Evolutionary conservation across 2,888 invertebrate species (phyloP), one percentile per base, ranked within the genome.

Genomic region (Drosophila melanocephala): DNA sequence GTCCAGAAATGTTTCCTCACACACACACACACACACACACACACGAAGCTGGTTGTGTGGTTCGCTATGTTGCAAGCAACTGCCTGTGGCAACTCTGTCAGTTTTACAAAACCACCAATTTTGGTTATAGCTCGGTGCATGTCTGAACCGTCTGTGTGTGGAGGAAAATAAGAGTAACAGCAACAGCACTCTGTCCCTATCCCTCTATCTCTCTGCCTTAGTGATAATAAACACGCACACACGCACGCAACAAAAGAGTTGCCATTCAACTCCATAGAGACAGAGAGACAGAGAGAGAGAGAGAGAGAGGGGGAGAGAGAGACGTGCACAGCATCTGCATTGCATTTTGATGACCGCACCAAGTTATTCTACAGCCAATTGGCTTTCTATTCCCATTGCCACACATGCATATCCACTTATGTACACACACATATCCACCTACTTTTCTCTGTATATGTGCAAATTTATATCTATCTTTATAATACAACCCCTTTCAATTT

Each of bases 41-140:
- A 51, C 42, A 59, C 39, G 26, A 57, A 33, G 52, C 64, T 53
- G 58, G 32, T 16, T 59, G 58, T 47, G 50, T 59, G 66, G 58
- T 62, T 72, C 42, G 64, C 68, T 42, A 53, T 52, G 71, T 57
- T 60, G 68, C 75, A 72, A 64, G 77, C 76, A 77, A 79, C 71
- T 65, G 72, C 75, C 73, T 84, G 70, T 73, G 80, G 76, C 79
- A 70, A 76, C 78, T 81, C 76, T 81, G 68, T 71, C 81, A 81
- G 83, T 83, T 87, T 83, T 86, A 84, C 86, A 84, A 87, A 86
- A 84, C 87, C 88, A 87, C 88, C 83, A 88, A 86, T 88, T 87
- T 85, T 77, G 87, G 84, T 87, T 72, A 73, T 76, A 75, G 74
- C 72, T 79, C 74, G 77, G 72, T 77, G 66, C 56, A 74, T 66